Conservation (phyloP, 2,888 invertebrate genomes). For the Pheosia gnoma region DNA sequence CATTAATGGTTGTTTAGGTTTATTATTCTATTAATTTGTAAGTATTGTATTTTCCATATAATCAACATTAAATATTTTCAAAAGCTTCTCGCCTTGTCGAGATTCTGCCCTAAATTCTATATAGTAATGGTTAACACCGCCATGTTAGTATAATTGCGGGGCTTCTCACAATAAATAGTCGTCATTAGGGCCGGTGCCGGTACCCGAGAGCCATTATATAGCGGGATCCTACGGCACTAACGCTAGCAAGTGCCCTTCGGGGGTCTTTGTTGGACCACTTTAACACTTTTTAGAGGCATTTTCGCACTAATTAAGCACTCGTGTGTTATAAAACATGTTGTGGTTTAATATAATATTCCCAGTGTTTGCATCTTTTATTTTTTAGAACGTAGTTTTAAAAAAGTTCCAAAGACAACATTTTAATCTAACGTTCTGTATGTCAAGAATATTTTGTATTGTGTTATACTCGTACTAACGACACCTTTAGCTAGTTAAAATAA, state of each 20-base stretch:
- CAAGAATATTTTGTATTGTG: too few relatives aligned
- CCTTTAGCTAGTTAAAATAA: too few relatives aligned
- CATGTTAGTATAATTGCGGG: constrained; percentile 11
- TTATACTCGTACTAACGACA: too few relatives aligned
- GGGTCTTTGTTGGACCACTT: constrained; percentile 47
- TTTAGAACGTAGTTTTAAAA: too few relatives aligned
- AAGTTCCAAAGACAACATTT: too few relatives aligned
- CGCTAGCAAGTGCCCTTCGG: constrained; percentile 32
- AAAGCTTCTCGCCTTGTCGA: background rate
- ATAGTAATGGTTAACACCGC: constrained; percentile 4
- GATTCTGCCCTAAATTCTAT: background rate
- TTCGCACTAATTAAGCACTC: constrained; percentile 63
- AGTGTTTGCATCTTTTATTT: too few relatives aligned
- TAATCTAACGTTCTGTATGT: too few relatives aligned
- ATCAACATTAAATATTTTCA: background rate
- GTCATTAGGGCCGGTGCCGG: constrained; percentile 52
- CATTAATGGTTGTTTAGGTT: too few relatives aligned
- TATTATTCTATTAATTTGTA: too few relatives aligned
- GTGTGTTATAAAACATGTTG: constrained; percentile 31
- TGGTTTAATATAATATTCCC: background rate
- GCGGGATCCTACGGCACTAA: constrained; percentile 33
- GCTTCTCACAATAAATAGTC: constrained; percentile 57
- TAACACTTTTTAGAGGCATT: constrained; percentile 48
- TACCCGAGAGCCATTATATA: constrained; percentile 50
- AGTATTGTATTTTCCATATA: background rate